Evolutionary conservation across 2,113 vertebrate genomes (phyloP).

Genomic region (Thryonomys swinderianus): DNA sequence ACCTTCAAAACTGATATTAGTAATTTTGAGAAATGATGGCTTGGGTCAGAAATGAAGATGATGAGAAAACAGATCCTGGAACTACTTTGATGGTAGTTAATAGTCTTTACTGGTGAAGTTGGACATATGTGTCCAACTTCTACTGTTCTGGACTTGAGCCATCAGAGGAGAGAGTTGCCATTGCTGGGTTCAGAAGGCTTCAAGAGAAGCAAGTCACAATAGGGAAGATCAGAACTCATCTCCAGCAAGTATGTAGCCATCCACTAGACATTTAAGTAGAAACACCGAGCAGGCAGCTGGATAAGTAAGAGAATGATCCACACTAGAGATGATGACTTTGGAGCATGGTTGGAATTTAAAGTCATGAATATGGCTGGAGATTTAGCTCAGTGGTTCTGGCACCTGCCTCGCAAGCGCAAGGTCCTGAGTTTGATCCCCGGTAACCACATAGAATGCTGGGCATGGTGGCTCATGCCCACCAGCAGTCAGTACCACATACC

Average conservation of each 20-base stretch:
- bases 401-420: too few species aligned
- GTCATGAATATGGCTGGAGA: too few species aligned
- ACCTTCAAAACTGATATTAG: background rate
- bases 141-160: background rate
- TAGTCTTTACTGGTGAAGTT: background rate
- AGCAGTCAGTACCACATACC: too few species aligned
- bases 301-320: background rate
- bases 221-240: background rate
- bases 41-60: background rate
- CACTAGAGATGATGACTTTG: background rate
- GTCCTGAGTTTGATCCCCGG: too few species aligned
- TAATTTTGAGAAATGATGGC: background rate
- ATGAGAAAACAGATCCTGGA: background rate
- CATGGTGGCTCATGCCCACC: too few species aligned
- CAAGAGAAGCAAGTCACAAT: background rate
- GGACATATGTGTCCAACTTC: background rate
- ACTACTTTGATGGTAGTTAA: background rate
- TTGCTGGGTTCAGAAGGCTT: background rate
- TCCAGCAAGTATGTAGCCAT: background rate
- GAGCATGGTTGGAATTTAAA: background rate
- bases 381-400: too few species aligned
- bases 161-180: background rate
- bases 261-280: background rate
- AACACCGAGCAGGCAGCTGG: background rate
- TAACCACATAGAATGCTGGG: too few species aligned